Evolutionary conservation across 1,140 invertebrate species (phyloP).

Genomic region (Drosophila quadrilineata): DNA sequence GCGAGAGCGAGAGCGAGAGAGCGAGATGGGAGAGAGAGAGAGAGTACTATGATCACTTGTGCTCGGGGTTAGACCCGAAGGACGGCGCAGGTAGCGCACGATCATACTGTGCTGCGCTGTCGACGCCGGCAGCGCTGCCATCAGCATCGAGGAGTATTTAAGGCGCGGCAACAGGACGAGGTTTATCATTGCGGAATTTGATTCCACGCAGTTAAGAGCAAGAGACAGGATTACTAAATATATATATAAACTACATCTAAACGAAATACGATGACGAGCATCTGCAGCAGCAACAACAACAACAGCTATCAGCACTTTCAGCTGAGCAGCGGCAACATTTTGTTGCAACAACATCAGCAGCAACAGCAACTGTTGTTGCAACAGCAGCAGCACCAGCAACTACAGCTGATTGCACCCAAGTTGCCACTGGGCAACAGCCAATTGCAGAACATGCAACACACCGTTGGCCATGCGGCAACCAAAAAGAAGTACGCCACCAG

Average conservation of each 20-base stretch:
- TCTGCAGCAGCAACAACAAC: conserved; percentile 62
- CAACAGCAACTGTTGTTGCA: conserved; percentile 53
- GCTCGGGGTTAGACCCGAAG: not conserved
- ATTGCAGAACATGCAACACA: conserved; percentile 72
- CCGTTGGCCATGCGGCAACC: conserved; percentile 72
- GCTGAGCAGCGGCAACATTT: conserved; percentile 40
- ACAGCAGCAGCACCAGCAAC: conserved; percentile 68
- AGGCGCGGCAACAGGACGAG: conserved; percentile 67
- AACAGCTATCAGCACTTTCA: conserved; percentile 44
- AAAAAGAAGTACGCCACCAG: conserved; percentile 89
- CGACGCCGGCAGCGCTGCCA: not conserved
- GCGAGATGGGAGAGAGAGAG: not conserved
- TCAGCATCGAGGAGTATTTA: conserved; percentile 44
- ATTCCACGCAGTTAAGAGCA: conserved; percentile 72
- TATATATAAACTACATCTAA: conserved; percentile 43
- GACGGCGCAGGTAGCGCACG: conserved; percentile 1
- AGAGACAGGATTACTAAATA: not conserved
- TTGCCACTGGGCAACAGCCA: conserved; percentile 73
- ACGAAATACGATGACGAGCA: conserved; percentile 61
- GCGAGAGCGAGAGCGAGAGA: not conserved
- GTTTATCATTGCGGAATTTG: conserved; percentile 80
- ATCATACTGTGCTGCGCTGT: conserved; percentile 10
- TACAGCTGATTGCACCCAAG: conserved; percentile 70
- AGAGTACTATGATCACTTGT: conserved; percentile 53
- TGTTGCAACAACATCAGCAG: conserved; percentile 58